Evolutionary conservation across 1,140 invertebrate species (phyloP).

Genomic region (Ladona fulva): DNA sequence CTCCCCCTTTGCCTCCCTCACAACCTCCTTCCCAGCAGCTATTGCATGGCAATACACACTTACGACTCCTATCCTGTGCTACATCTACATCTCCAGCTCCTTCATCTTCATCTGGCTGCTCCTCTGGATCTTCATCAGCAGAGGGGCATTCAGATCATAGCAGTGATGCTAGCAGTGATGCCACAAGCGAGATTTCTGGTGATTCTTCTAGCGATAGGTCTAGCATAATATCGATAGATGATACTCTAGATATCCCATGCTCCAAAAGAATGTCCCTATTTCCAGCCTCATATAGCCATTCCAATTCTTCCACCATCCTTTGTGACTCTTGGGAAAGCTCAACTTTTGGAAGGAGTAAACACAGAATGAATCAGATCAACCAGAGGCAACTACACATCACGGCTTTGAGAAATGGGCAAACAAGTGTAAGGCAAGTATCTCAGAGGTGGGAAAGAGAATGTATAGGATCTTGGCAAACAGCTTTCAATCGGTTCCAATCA

Average conservation of each 20-base stretch:
- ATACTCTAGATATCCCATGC: slow-evolving; percentile 36
- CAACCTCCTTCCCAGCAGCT: background rate
- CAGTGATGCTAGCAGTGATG: slow-evolving; percentile 43
- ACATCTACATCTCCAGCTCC: slow-evolving; percentile 21
- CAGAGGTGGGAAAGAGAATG: slow-evolving; percentile 14
- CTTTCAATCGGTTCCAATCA: background rate
- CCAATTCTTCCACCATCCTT: background rate
- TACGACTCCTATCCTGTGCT: slow-evolving; percentile 12
- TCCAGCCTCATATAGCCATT: background rate
- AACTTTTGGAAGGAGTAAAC: background rate
- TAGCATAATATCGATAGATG: slow-evolving; percentile 45
- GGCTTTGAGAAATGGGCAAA: background rate
- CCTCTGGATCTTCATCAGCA: slow-evolving; percentile 31
- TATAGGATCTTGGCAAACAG: background rate
- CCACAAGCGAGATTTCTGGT: slow-evolving; percentile 46
- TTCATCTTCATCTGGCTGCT: slow-evolving; percentile 26
- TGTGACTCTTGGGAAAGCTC: background rate
- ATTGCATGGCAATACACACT: background rate
- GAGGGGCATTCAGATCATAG: slow-evolving; percentile 23
- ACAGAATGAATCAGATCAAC: background rate
- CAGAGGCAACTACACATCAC: background rate
- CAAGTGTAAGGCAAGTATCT: background rate
- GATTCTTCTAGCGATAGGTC: slow-evolving; percentile 47
- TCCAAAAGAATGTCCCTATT: background rate
- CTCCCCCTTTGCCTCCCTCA: slow-evolving; percentile 4